Percentiles rank a stretch among this genome's conserved stretches.
Conservation (phyloP, 2,797 vertebrate species). For the Saxicola maurus region DNA sequence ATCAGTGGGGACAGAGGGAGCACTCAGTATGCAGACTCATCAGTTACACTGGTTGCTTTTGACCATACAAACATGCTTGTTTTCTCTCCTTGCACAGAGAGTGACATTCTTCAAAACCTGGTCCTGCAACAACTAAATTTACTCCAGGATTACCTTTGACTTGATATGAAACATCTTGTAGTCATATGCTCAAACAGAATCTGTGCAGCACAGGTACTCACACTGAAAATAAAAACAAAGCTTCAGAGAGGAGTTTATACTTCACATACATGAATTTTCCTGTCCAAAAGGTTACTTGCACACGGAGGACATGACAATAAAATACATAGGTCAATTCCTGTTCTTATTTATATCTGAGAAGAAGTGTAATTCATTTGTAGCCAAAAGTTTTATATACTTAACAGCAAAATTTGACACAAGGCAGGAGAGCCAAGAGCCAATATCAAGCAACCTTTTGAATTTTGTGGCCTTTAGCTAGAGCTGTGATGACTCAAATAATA, state of each 20-base stretch:
- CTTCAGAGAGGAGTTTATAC: neutral
- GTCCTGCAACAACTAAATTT: neutral
- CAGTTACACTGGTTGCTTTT: neutral
- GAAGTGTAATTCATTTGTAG: neutral
- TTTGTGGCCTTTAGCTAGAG: conserved; percentile 16
- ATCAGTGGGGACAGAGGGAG: neutral
- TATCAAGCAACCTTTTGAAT: neutral
- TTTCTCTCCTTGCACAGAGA: neutral
- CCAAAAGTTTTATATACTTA: neutral
- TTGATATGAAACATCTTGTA: neutral
- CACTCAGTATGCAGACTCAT: neutral
- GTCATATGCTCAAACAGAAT: neutral
- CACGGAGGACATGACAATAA: neutral
- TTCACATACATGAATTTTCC: neutral
- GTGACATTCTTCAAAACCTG: neutral
- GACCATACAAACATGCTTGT: neutral
- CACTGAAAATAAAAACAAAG: neutral
- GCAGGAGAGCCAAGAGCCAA: neutral
- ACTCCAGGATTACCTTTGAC: neutral
- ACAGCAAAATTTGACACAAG: neutral
- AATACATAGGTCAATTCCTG: neutral
- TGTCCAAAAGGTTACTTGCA: neutral
- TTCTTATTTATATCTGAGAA: neutral
- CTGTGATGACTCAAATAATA: conserved; percentile 18
- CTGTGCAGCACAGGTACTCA: neutral